Evolutionary conservation across 2,113 vertebrate species (phyloP).

Genomic region (Sebastes fasciatus): DNA sequence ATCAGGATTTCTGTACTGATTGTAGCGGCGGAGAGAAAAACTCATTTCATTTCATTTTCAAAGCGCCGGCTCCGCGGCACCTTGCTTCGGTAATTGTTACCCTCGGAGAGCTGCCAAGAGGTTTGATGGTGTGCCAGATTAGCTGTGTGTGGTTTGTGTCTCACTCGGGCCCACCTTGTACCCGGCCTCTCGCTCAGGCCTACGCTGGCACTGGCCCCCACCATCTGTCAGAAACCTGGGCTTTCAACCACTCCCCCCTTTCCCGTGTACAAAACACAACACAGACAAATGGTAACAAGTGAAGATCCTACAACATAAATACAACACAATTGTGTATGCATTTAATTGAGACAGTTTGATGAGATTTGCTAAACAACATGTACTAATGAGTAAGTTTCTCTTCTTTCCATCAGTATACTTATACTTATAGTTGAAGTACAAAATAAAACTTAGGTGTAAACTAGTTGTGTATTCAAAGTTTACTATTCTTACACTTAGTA

Average conservation of each 20-base stretch:
- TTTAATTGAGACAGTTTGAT: too few relatives aligned
- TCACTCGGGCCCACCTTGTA: conserved; percentile 71
- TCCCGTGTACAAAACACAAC: conserved; percentile 7
- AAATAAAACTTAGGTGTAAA: too few relatives aligned
- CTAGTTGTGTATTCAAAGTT: too few relatives aligned
- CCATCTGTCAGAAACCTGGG: conserved; percentile 76
- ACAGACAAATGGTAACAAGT: conserved; percentile 26
- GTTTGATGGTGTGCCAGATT: conserved; percentile 75
- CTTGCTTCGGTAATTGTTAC: conserved; percentile 74
- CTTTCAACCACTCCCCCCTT: conserved; percentile 36
- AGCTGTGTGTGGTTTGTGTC: conserved; percentile 76
- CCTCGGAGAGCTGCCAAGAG: conserved; percentile 69
- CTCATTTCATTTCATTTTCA: conserved; percentile 71
- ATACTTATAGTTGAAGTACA: too few relatives aligned
- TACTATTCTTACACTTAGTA: too few relatives aligned
- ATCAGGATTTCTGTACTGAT: conserved; percentile 66
- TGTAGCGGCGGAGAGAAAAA: conserved; percentile 49
- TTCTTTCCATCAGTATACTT: too few relatives aligned
- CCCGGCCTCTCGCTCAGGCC: conserved; percentile 60
- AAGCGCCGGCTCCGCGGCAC: conserved; percentile 57
- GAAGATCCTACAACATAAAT: not conserved
- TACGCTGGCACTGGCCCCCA: conserved; percentile 61
- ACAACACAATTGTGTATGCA: too few relatives aligned
- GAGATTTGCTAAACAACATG: too few relatives aligned
- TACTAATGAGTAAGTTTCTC: too few relatives aligned